phyloP scores from a whole-genome alignment of 2,113 vertebrate species.

The Takifugu bimaculatus region DNA sequence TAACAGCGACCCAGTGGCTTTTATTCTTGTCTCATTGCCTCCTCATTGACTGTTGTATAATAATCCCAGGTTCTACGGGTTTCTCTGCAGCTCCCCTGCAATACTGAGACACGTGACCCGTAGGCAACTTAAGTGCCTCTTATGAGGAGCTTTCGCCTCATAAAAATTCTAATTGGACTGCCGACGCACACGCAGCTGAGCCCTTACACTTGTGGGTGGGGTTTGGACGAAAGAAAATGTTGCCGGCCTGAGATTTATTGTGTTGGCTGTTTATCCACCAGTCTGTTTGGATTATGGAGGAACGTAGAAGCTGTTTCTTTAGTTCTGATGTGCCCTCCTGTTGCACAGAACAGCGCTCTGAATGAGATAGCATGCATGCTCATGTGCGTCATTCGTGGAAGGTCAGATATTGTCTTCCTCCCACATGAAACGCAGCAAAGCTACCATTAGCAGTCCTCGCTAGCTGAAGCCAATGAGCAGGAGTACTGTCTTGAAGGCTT shows the following conservation, averaged over 20 bases:
- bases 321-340: conserved; percentile 21
- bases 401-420: conserved; percentile 31
- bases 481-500: too few species aligned
- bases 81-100: not conserved
- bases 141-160: conserved; percentile 35
- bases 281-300: conserved; percentile 46
- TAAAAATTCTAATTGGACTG: conserved; percentile 36
- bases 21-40: not conserved
- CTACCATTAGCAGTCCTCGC: too few species aligned
- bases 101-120: conserved; percentile 16
- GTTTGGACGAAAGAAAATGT: conserved; percentile 37
- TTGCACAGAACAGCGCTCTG: conserved; percentile 13
- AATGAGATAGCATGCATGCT: conserved; percentile 18
- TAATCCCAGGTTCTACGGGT: conserved; percentile 4
- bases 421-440: not conserved
- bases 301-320: conserved; percentile 22
- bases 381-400: conserved; percentile 3
- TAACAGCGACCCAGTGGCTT: conserved; percentile 13
- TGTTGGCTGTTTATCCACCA: conserved; percentile 39
- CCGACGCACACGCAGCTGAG: conserved; percentile 46
- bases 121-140: conserved; percentile 22
- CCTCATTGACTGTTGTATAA: conserved; percentile 8
- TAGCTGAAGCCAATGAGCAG: too few species aligned
- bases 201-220: conserved; percentile 26
- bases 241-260: conserved; percentile 38